Evolutionary conservation across 2,888 invertebrate species (phyloP), one percentile per base, ranked within the genome.

Genomic region (Agonopterix arenella): DNA sequence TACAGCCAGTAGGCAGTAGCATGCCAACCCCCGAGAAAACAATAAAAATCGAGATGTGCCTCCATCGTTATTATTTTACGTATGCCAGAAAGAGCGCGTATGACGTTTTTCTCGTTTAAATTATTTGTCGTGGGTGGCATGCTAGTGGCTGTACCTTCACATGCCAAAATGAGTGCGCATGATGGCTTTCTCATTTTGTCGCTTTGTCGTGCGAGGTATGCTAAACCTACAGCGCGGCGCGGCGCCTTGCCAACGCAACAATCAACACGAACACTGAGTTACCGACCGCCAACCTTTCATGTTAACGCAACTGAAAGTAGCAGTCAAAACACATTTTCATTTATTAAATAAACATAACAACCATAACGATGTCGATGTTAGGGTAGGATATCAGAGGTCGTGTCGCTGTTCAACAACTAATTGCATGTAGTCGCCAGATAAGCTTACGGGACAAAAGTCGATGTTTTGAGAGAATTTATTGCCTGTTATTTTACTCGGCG

Each of bases 261-360:
- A 60, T 58, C 61, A 61, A 63, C 66, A 66, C 59, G 62, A 62
- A 61, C 18, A 18, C 60, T 28, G 7, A 28, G 28, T 28, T 28
- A 28, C 28, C 28, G 40, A 40, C 67, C 63, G 72, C 45, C 44
- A 11, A 52, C 70, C 66, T 70, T 70, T 65, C 64, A 73, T 71
- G 65, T 61, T 63, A 59, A 57, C 61, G 53, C 62, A 60, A 68
- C 64, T 68, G 70, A 69, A 63, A 65, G 64, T 62, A 56, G 50
- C 40, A 9, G 40, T 40, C 10, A 40, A 40, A n/a, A 57, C 57
- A 66, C 56, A 71, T 66, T 74, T 70, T 72, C 72, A 65, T 67
- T 67, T 61, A 72, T 74, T 70, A 67, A 64, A 70, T 68, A 64
- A 62, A 70, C 66, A 68, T 70, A 67, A 74, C 62, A 67, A 66